phyloP scores from a whole-genome alignment of 2,888 invertebrate species.

The Apodemia duryi region DNA sequence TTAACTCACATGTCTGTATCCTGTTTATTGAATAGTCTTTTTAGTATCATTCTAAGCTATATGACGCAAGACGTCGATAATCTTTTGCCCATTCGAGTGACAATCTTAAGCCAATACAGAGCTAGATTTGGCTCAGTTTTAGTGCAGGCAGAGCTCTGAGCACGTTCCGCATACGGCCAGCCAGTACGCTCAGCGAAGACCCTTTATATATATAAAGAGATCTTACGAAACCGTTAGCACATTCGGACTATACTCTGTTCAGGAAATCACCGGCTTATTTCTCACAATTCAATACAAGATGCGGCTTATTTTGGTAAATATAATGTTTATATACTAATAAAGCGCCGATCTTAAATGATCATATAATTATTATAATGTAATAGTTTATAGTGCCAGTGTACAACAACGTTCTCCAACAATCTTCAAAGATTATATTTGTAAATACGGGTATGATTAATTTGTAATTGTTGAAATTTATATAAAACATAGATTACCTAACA shows the following conservation, averaged over 20 bases:
- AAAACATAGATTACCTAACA: background rate
- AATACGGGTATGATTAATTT: background rate
- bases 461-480: background rate
- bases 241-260: conserved; percentile 66
- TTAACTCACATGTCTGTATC: conserved; percentile 19
- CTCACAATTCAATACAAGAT: conserved; percentile 51
- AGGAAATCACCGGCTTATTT: conserved; percentile 66
- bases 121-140: conserved; percentile 67
- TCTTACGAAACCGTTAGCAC: conserved; percentile 73
- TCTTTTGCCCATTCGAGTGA: conserved; percentile 58
- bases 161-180: conserved; percentile 47
- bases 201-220: conserved; percentile 70
- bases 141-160: conserved; percentile 47
- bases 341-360: background rate
- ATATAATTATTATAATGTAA: background rate
- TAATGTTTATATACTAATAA: conserved; percentile 13
- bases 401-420: background rate
- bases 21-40: conserved; percentile 20
- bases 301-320: conserved; percentile 56
- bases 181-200: conserved; percentile 49
- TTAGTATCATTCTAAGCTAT: conserved; percentile 24
- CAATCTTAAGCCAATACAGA: conserved; percentile 52
- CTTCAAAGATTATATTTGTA: background rate
- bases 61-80: conserved; percentile 49
- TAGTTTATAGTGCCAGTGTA: background rate